Evolutionary conservation across 2,113 vertebrate species (phyloP).

Genomic region (Pardalotus punctatus): DNA sequence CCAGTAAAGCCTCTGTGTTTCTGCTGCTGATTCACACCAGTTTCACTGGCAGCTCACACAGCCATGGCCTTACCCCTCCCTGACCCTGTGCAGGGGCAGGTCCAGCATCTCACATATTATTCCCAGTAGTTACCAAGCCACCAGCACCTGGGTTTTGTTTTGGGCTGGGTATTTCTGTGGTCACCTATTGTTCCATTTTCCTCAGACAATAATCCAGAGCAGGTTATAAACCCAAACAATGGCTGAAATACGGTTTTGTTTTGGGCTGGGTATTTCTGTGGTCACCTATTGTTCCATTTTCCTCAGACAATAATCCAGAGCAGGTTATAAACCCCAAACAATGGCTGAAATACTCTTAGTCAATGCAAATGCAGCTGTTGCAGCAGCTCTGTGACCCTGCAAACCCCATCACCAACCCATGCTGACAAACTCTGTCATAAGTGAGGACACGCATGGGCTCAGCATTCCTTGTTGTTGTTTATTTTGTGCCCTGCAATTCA

Average conservation of each 20-base stretch:
- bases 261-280: conserved; percentile 1
- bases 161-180: conserved; percentile 1
- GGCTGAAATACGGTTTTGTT: background rate
- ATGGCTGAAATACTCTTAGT: conserved; percentile 2
- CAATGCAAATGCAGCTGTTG: conserved; percentile 16
- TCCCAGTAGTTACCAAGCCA: background rate
- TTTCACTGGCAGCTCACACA: background rate
- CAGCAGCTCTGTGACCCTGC: background rate
- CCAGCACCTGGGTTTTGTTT: background rate
- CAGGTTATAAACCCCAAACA: conserved; percentile 2
- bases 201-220: background rate
- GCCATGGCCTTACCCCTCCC: background rate
- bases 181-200: background rate
- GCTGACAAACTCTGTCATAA: background rate
- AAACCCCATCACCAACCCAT: background rate
- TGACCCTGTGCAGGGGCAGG: background rate
- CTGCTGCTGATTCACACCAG: background rate
- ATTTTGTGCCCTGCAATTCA: background rate
- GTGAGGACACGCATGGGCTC: background rate
- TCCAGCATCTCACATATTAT: background rate
- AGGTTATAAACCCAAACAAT: conserved; percentile 10
- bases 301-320: background rate
- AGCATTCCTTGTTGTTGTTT: background rate
- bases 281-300: background rate
- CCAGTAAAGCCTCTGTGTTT: background rate